Percentiles rank a stretch among this genome's conserved stretches.
These are phyloP conservation scores for Papilio dardanus DNA, from an alignment of 1,140 invertebrate species.

Conservation along the genomic window DNA sequence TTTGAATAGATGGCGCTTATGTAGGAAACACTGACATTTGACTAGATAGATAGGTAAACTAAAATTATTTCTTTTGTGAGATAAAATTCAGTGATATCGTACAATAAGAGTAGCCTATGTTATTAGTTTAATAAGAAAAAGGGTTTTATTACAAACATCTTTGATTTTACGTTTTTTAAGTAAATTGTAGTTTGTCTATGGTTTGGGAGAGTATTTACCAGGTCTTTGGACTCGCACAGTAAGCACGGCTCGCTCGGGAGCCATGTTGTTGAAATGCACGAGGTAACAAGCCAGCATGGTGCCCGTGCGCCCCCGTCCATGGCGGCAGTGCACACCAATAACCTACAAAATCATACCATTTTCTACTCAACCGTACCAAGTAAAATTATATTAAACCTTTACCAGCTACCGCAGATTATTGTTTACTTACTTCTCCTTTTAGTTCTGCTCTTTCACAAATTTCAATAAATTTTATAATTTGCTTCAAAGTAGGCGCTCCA, in stretches of 20 bases:
- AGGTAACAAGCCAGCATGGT: constrained; percentile 88
- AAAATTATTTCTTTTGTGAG: too few relatives aligned
- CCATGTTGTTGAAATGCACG: constrained; percentile 83
- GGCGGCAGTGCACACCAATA: constrained; percentile 87
- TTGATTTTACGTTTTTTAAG: too few relatives aligned
- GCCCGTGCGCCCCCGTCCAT: constrained; percentile 87
- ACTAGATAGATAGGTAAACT: too few relatives aligned
- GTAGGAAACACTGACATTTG: too few relatives aligned
- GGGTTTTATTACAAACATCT: too few relatives aligned
- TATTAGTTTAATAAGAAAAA: too few relatives aligned
- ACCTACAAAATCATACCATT: constrained; percentile 73
- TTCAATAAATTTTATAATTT: constrained; percentile 87
- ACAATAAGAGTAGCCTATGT: too few relatives aligned
- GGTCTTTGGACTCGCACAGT: constrained; percentile 84
- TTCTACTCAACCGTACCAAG: too few relatives aligned
- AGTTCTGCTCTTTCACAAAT: constrained; percentile 82
- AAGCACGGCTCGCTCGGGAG: constrained; percentile 85
- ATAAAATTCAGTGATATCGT: too few relatives aligned
- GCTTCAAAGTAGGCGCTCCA: constrained; percentile 84
- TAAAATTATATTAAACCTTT: neutral
- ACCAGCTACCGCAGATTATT: neutral
- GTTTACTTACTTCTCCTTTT: constrained; percentile 74
- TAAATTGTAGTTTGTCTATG: too few relatives aligned
- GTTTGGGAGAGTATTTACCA: constrained; percentile 70
- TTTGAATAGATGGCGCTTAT: neutral